Evolutionary conservation across 2,113 vertebrate species (phyloP), one percentile per base, ranked within the genome.

Genomic region (Ranitomeya variabilis): DNA sequence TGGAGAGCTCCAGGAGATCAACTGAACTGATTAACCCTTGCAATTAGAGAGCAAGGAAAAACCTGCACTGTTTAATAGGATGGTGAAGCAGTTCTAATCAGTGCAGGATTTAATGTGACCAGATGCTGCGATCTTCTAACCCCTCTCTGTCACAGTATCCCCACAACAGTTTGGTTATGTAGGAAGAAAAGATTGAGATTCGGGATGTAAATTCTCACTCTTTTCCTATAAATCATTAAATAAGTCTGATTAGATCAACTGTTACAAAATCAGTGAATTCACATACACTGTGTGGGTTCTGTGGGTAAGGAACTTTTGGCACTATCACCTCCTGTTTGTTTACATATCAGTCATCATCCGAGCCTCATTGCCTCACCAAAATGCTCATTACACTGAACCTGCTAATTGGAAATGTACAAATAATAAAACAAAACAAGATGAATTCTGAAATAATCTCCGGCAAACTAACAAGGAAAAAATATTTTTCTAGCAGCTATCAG

Each of bases 271-370:
- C 67, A 66, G 67, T 83, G 7, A 4, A 76, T 77, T 45, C 77
- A 23, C 54, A 80, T 73, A 51, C 8, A 51, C 23, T 80, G 13
- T 6, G 54, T 73, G 15, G 1, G 45, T 14, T 54, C n/a, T 55
- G 18, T 76, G n/a, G 77, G 10, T 59, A 80, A 71, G 80, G 37
- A 83, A 76, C 69, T 62, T 79, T 31, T 51, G 57, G 12, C 18
- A 66, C 16, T 54, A 31, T 88, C 80, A 88, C 80, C 87, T 64
- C 37, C 55, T 81, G 69, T 83, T 52, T 83, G 15, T 64, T 62
- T 57, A 54, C 37, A 18, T 54, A 88, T 83, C 4, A 16, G 87
- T 83, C 80, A 74, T 57, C 13, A 83, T 66, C 31, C 21, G 37
- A n/a, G 69, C 57, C 9, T 26, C 10, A 18, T 66, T 10, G 80